These are phyloP conservation scores for Zeuzera pyrina DNA, from an alignment of 2,888 invertebrate genomes.

Conservation along the genomic window DNA sequence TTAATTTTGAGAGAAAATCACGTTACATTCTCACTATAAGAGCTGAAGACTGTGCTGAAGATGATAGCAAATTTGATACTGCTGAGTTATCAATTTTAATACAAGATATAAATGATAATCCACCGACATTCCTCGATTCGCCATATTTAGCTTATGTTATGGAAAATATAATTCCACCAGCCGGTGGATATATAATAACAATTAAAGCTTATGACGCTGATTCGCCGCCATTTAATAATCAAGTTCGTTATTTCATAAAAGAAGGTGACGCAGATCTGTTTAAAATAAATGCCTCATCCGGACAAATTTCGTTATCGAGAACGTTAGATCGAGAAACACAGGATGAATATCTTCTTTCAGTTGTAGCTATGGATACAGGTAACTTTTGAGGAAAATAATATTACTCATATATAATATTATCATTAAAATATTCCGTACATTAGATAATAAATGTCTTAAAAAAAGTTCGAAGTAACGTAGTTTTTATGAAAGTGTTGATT, in stretches of 20 bases:
- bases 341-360: slow-evolving; percentile 86
- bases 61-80: slow-evolving; percentile 81
- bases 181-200: slow-evolving; percentile 84
- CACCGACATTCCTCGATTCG: slow-evolving; percentile 94
- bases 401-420: too few species aligned
- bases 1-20: slow-evolving; percentile 93
- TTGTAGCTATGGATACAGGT: slow-evolving; percentile 97
- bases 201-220: slow-evolving; percentile 94
- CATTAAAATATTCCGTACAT: too few species aligned
- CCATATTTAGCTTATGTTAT: slow-evolving; percentile 94
- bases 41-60: slow-evolving; percentile 90
- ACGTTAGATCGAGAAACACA: slow-evolving; percentile 89
- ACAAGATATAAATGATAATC: slow-evolving; percentile 94
- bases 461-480: too few species aligned
- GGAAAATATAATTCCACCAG: slow-evolving; percentile 91
- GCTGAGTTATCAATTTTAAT: slow-evolving; percentile 88
- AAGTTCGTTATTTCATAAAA: slow-evolving; percentile 93
- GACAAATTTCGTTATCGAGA: slow-evolving; percentile 88
- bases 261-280: slow-evolving; percentile 94
- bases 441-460: too few species aligned
- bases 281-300: slow-evolving; percentile 91
- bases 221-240: slow-evolving; percentile 90
- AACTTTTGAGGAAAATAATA: slow-evolving; percentile 42
- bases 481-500: not conserved
- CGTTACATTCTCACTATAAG: slow-evolving; percentile 87